Evolutionary conservation across 2,113 vertebrate genomes (phyloP).

Genomic region (Pithys albifrons): DNA sequence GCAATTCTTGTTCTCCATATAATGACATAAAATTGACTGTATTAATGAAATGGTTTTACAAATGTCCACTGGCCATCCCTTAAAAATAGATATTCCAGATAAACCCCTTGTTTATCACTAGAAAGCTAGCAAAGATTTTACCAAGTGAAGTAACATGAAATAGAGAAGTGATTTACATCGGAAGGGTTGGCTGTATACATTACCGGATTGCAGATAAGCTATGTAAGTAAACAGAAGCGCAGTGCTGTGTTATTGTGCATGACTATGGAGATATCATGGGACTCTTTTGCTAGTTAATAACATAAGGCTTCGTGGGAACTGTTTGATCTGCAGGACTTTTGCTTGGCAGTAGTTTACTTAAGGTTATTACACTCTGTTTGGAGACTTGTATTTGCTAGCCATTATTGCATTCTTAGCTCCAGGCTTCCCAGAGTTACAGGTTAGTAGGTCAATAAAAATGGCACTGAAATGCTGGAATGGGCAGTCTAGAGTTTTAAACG

Average conservation of each 20-base stretch:
- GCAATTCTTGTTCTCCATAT: neutral
- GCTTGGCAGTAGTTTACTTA: constrained; percentile 60
- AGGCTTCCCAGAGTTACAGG: constrained; percentile 61
- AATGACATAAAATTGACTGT: neutral
- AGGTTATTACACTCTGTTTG: constrained; percentile 64
- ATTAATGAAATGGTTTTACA: neutral
- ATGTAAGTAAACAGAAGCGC: constrained; percentile 55
- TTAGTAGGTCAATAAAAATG: constrained; percentile 81
- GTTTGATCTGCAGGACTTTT: constrained; percentile 60
- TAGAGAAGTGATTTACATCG: constrained; percentile 34
- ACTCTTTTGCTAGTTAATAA: constrained; percentile 59
- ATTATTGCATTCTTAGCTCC: constrained; percentile 66
- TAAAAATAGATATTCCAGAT: neutral
- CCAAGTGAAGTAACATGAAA: neutral
- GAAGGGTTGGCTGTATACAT: neutral
- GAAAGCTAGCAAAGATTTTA: constrained; percentile 33
- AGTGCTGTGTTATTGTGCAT: constrained; percentile 22
- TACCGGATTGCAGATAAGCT: constrained; percentile 41
- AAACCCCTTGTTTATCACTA: neutral
- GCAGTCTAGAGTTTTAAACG: constrained; percentile 10
- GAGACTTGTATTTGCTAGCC: constrained; percentile 58
- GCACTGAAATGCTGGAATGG: constrained; percentile 72
- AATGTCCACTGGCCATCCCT: neutral
- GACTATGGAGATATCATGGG: constrained; percentile 31
- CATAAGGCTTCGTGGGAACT: constrained; percentile 58